Evolutionary conservation across 2,113 vertebrate species (phyloP).

Genomic region (Leptodactylus fuscus): DNA sequence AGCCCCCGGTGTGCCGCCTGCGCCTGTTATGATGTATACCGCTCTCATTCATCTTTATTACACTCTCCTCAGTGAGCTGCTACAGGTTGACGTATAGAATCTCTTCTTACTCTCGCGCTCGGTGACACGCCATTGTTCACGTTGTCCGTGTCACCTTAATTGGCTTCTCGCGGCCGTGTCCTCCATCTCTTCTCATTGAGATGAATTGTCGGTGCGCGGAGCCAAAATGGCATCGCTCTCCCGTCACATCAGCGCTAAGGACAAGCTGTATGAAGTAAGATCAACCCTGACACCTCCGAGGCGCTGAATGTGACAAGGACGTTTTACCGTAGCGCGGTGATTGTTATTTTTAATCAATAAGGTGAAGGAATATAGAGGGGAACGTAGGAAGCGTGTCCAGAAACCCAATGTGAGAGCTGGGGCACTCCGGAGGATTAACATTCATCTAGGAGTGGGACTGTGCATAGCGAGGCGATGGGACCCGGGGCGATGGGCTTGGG

Average conservation of each 20-base stretch:
- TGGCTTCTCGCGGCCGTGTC: neutral
- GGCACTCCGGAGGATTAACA: neutral
- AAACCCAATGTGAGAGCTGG: neutral
- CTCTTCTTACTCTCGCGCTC: no score
- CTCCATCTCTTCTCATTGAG: neutral
- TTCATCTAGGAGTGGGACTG: neutral
- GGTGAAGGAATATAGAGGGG: neutral
- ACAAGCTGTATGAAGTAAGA: neutral
- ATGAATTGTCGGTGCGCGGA: neutral
- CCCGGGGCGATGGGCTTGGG: no score
- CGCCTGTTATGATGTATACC: neutral
- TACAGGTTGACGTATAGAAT: neutral
- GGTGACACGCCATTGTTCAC: neutral
- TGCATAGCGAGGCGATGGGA: no score
- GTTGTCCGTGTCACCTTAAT: neutral
- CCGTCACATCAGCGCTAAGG: neutral
- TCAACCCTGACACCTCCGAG: neutral
- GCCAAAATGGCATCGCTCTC: neutral
- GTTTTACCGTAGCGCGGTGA: neutral
- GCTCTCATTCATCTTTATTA: neutral
- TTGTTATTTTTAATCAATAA: slow-evolving; percentile 14
- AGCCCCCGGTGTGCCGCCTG: no score
- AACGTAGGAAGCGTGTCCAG: neutral
- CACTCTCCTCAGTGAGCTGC: neutral
- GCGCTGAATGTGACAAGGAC: neutral